Evolutionary conservation across 2,888 invertebrate genomes (phyloP), one percentile per base, ranked within the genome.

Genomic region (Dromius quadrimaculatus): DNA sequence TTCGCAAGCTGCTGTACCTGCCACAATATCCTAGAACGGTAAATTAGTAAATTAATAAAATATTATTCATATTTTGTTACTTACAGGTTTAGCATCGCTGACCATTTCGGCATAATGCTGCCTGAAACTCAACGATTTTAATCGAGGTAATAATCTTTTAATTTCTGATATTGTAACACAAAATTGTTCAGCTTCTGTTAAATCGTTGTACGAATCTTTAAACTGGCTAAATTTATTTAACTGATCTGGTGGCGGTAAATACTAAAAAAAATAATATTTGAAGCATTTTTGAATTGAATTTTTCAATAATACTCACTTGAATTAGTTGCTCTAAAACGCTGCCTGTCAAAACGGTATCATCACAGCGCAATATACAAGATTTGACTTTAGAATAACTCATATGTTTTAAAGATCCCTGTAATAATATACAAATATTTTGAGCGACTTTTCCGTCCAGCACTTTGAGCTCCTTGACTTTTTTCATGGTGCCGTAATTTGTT

Each of bases 111-210:
- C 84, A 78, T 95, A 95, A 74, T 90, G 92, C 76, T 95, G 88
- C 81, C 93, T 92, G 82, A 98, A 98, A 76, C 93, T 92, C 65
- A 98, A 86, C 71, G 96, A 95, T 77, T 94, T 91, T 64, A 98
- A 82, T 28, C 98, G 85, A 0, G 97, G 94, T 71, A 90, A 85
- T 5, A 98, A 84, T 5, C 96, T 86, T 82, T 96, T 97, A 11
- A 98, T 90, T 78, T 94, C 92, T 0, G 95, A 92, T 77, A 98
- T 90, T 22, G 93, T 93, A 0, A 96, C 91, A 59, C 94, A 93
- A 83, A 98, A 98, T 81, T 95, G 95, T 80, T 99, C 99, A 0
- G 98, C 95, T 75, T 96, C 97, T 0, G 93, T 92, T 72, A 97
- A 82, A 8, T 95, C 92, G 61, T 90, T 88, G 78, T 92, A 92